Conservation (phyloP, 30 jellyfish, hydroid and myxozoan species). For the Calvadosia cruxmelitensis region DNA sequence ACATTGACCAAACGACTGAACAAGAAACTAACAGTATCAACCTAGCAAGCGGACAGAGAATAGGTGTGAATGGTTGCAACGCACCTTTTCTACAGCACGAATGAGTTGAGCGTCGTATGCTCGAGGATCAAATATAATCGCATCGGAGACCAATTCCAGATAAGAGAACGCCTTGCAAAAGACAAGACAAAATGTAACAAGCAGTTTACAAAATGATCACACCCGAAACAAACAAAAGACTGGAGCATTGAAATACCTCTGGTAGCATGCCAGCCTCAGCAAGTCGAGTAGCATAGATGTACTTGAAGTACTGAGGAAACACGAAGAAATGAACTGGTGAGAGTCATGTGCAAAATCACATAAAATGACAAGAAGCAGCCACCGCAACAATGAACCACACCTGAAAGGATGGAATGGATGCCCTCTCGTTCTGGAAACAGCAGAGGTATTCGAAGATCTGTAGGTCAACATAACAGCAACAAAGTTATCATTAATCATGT, state of each 20-base stretch:
- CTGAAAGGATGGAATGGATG: conserved; percentile 42
- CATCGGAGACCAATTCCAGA: conserved; percentile 18
- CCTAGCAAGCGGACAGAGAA: no score
- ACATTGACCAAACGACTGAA: background rate
- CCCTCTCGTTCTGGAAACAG: conserved; percentile 19
- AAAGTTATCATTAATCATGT: conserved; percentile 1
- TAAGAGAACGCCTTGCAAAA: conserved; percentile 19
- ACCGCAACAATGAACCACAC: background rate
- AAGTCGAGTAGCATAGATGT: conserved; percentile 27
- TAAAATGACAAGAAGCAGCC: background rate
- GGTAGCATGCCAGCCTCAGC: conserved; percentile 46
- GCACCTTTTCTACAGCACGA: conserved; percentile 9
- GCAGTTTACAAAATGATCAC: background rate
- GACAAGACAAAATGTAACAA: background rate
- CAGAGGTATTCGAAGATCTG: conserved; percentile 38
- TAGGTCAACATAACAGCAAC: conserved; percentile 4
- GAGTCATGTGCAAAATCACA: background rate
- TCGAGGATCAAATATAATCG: conserved; percentile 13
- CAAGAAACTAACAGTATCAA: no score
- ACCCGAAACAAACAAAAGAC: background rate
- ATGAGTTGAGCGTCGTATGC: conserved; percentile 16
- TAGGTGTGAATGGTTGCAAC: background rate
- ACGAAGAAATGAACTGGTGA: background rate
- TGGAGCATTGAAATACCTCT: conserved; percentile 14
- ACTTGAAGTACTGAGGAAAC: conserved; percentile 28